A percentile compares a stretch with the other conserved stretches of the same genome.
These are phyloP conservation scores for Sinosuthora webbiana DNA, from an alignment of 2,113 vertebrate genomes.

Conservation along the genomic window DNA sequence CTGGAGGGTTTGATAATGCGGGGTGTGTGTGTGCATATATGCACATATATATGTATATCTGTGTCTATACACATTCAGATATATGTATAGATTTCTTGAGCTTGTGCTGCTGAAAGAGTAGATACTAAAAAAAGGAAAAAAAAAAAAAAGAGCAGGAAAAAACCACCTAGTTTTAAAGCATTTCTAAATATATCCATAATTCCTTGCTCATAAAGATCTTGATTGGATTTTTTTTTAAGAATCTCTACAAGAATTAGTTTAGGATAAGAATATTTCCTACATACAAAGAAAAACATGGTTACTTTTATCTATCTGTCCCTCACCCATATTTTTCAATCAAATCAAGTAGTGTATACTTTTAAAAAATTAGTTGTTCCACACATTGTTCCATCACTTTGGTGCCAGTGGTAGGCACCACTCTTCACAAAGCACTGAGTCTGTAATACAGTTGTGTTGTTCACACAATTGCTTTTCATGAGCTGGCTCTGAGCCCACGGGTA, in stretches of 20 bases:
- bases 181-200: not conserved
- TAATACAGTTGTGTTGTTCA: not conserved
- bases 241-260: not conserved
- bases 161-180: not conserved
- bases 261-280: not conserved
- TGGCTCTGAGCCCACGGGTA: not conserved
- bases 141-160: not conserved
- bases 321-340: not conserved
- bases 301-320: not conserved
- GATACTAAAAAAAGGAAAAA: not conserved
- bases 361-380: not conserved
- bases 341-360: not conserved
- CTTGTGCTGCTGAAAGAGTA: not conserved
- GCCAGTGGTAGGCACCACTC: not conserved
- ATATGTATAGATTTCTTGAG: not conserved
- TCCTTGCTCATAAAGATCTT: not conserved
- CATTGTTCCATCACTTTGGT: rapidly evolving
- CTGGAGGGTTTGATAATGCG: not conserved
- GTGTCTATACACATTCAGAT: rapidly evolving
- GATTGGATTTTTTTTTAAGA: not conserved
- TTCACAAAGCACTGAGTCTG: not conserved
- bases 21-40: no score
- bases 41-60: not conserved
- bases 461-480: not conserved
- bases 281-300: not conserved